Base-by-base conservation (phyloP, 2,888 invertebrate genomes). In the Platycheirus rosarum region DNA sequence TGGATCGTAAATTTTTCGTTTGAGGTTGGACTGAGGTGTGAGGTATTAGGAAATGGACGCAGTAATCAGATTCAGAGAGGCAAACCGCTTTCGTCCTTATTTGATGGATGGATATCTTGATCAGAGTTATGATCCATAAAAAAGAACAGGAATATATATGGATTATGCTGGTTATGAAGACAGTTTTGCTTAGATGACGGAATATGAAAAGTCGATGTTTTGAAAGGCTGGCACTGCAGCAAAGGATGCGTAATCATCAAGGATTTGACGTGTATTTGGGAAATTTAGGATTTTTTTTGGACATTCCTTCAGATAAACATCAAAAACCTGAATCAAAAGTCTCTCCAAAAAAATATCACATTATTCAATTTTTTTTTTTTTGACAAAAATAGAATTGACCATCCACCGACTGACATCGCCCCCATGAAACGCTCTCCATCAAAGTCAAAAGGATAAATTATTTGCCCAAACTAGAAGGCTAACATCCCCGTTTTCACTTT, bases 51-150 rank as follows among this genome's bases (percentile, higher is more conserved):
- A 73, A 46, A 29, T 23, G 51, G 44, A 66, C 32, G 20, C 63
- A 35, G 49, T 75, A 70, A 80, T 75, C 75, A 51, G 16, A 70
- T 70, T 70, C 63, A 65, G 75, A 44, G 57, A 44, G 29, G 26
- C 42, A 26, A 77, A 55, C 69, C 69, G 63, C 74, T 68, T 75
- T 37, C 55, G 57, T 20, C 80, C 75, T 65, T 63, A 13, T 66
- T 32, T 80, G 80, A 80, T 79, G 63, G 57, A 79, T 80, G 70
- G 69, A 46, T 46, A 53, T 66, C 70, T 48, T 32, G 51, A 71
- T 66, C 66, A 46, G 66, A 66, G 76, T 80, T 76, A 76, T 70
- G 75, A 66, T 46, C 51, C 80, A 80, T 80, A 80, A 80, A 80
- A 80, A 32, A 37, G 18, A 51, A 75, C 40, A 46, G 46, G 44